Conservation (phyloP, 2,888 invertebrate species). For the Xylophagus ater region DNA sequence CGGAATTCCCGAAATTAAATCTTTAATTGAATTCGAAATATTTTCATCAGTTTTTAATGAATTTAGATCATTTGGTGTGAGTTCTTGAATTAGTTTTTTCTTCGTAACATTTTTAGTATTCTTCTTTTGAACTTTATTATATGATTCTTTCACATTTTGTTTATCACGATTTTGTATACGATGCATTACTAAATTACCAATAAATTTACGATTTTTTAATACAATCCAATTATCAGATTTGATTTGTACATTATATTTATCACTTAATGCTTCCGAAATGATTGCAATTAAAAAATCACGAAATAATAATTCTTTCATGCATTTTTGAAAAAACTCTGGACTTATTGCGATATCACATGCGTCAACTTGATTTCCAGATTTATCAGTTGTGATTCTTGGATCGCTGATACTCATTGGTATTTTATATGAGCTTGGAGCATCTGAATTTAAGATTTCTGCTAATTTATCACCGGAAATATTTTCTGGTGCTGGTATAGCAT, state of each 20-base stretch:
- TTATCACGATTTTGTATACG: conserved; percentile 60
- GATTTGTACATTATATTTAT: conserved; percentile 64
- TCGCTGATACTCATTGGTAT: conserved; percentile 88
- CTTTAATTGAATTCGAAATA: conserved; percentile 24
- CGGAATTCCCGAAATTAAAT: conserved; percentile 38
- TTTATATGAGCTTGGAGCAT: conserved; percentile 58
- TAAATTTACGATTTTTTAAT: conserved; percentile 60
- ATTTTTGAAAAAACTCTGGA: conserved; percentile 63
- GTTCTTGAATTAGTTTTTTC: conserved; percentile 48
- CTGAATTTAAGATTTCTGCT: conserved; percentile 51
- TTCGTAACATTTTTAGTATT: conserved; percentile 22
- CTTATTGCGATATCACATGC: conserved; percentile 80
- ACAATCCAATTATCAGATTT: conserved; percentile 54
- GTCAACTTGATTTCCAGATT: conserved; percentile 57
- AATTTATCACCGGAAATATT: conserved; percentile 62
- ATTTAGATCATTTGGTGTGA: conserved; percentile 30
- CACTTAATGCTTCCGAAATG: conserved; percentile 64
- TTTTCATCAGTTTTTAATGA: conserved; percentile 15
- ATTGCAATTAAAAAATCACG: conserved; percentile 69
- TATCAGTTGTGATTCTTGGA: conserved; percentile 65
- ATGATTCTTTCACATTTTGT: conserved; percentile 37
- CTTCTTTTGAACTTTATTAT: conserved; percentile 16
- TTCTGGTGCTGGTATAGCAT: conserved; percentile 60
- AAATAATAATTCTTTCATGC: conserved; percentile 57
- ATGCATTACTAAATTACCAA: conserved; percentile 63